Evolutionary conservation across 2,113 vertebrate genomes (phyloP), one percentile per base, ranked within the genome.

Genomic region (Pongo pygmaeus): DNA sequence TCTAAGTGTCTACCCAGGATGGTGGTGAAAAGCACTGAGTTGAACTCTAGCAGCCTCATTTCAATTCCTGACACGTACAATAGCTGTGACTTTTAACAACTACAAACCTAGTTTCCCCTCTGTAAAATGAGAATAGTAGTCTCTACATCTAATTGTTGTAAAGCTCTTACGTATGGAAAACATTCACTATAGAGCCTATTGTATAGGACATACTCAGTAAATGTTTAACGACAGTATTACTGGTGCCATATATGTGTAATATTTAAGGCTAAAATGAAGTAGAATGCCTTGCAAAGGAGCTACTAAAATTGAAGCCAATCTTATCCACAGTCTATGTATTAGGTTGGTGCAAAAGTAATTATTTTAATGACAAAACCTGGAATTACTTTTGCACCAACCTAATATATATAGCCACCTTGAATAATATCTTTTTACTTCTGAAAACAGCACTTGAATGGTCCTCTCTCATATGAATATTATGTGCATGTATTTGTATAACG

Each of bases 1-100:
- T 22, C 14, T 32, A 3, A 3, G 1, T 20, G 17, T 50, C 16
- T 13, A 27, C 48, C 35, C 9, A 38, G 3, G 3, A 7, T 3
- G 23, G 17, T 27, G 23, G 18, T 35, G 35, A 9, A 38, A 48
- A 69, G 16, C 12, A 14, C 8, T 4, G 43, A 25, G 8, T 18
- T 20, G 23, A 69, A 32, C 52, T 67, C 38, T n/a, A 5, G 1
- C 17, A 61, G 48, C 7, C 55, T 75, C 11, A 0, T 46, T 81
- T 74, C 30, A 11, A 13, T 25, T 52, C 52, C 10, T 25, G 16
- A 59, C 8, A 1, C 5, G 18, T 6, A 52, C 11, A 74, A 30
- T 25, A 20, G 16, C 46, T 38, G 5, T 43, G 70, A 17, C 64
- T 75, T 89, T 77, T 70, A n/a, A 70, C 4, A 7, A 38, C n/a